Evolutionary conservation across 2,113 vertebrate species (phyloP).

Genomic region (Balaeniceps rex): DNA sequence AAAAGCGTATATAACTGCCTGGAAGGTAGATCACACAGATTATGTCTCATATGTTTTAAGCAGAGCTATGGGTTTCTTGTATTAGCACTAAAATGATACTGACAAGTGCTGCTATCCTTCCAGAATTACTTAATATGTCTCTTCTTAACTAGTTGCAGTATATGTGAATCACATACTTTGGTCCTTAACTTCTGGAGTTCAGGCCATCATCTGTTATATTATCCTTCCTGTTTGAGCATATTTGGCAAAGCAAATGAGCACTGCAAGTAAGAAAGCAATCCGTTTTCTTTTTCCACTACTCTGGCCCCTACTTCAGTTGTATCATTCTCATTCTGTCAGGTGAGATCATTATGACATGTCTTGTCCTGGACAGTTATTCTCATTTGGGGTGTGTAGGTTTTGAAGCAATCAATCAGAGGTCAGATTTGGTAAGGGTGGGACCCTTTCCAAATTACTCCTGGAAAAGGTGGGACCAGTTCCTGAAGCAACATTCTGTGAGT

Average conservation of each 20-base stretch:
- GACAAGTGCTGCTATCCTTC: slow-evolving; percentile 52
- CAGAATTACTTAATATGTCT: slow-evolving; percentile 45
- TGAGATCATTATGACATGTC: slow-evolving; percentile 47
- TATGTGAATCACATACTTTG: slow-evolving; percentile 33
- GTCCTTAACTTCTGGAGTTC: slow-evolving; percentile 24
- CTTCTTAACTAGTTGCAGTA: slow-evolving; percentile 15
- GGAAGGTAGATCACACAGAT: slow-evolving; percentile 10
- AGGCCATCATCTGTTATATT: slow-evolving; percentile 6
- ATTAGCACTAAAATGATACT: slow-evolving; percentile 32
- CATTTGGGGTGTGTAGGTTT: slow-evolving; percentile 16
- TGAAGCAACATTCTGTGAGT: slow-evolving; percentile 15
- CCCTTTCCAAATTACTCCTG: slow-evolving; percentile 30
- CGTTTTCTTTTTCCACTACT: background rate
- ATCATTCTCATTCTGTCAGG: slow-evolving; percentile 44
- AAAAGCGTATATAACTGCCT: background rate
- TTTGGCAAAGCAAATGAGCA: slow-evolving; percentile 25
- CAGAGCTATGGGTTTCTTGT: background rate
- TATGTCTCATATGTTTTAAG: background rate
- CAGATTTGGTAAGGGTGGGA: slow-evolving; percentile 38
- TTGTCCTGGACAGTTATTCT: slow-evolving; percentile 6
- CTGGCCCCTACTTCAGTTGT: slow-evolving; percentile 16
- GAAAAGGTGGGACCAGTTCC: slow-evolving; percentile 52
- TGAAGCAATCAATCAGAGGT: slow-evolving; percentile 36
- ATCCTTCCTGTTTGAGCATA: slow-evolving; percentile 37
- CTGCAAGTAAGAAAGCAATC: background rate